Base-by-base conservation (phyloP, 1,140 invertebrate species). In the Bursaphelenchus mucronatus region DNA sequence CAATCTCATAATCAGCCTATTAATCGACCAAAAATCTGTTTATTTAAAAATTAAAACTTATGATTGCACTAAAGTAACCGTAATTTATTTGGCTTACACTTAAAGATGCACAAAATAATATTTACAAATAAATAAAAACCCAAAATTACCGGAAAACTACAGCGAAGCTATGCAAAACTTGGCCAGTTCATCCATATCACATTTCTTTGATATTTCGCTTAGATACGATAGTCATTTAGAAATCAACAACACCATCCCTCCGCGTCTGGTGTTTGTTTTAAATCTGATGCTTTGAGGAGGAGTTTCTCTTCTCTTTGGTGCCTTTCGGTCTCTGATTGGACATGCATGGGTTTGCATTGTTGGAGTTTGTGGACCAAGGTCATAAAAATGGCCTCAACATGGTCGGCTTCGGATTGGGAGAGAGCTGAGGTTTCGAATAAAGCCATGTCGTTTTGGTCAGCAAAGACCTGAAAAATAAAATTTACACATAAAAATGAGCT, bases 381-480 rank as follows among this genome's bases (percentile, higher is more conserved):
- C 85, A 90, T 84, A 80, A 91, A 91, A 73, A 91, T 90, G 0
- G 88, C 87, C 76, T 90, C 89, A 39, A 91, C 88, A 79, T 90
- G 89, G 80, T 90, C 86, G 67, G 86, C 86, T 74, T 89, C 86
- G 9, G 86, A 86, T 74, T 90, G 89, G 75, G 89, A 84, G 67
- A 87, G 86, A 0, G 89, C 89, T 11, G 89, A 90, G 9, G 89
- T 90, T 82, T 90, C 89, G 82, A 90, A 90, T 47, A 90, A 81
- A 82, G 83, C 78, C 76, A 76, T 81, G 63, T 84, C 79, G 58
- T 81, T 81, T 49, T 76, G 61, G 44, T 80, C 78, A 21, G 78
- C 78, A 64, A 80, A 80, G 41, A 78, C 68, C 76, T 80, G 52
- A 63, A 62, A 30, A 30, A 30, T 30, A 5, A 30, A 3, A 30